Evolutionary conservation across 2,113 vertebrate genomes (phyloP).

Genomic region (Nyctibius bracteatus): DNA sequence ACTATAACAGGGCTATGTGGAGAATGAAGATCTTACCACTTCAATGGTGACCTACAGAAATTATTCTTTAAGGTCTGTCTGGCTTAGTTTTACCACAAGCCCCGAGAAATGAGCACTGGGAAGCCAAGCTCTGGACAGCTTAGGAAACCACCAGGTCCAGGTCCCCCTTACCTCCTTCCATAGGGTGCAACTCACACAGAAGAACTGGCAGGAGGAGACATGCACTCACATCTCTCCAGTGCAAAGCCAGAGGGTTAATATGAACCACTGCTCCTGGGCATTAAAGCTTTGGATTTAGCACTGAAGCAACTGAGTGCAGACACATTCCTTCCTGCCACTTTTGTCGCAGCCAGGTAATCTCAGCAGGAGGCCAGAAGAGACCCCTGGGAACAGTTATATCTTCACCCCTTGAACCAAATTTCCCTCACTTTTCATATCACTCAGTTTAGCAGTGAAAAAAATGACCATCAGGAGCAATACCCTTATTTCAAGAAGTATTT

Average conservation of each 20-base stretch:
- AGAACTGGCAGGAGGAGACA: neutral
- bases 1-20: neutral
- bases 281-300: neutral
- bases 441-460: neutral
- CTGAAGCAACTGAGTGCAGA: neutral
- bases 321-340: neutral
- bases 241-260: neutral
- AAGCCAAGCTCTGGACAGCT: neutral
- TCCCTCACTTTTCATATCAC: neutral
- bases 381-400: neutral
- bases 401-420: neutral
- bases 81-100: neutral
- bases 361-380: neutral
- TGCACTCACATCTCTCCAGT: neutral
- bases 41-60: neutral
- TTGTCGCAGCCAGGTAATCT: neutral
- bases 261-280: neutral
- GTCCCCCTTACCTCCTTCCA: neutral
- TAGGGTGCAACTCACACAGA: neutral
- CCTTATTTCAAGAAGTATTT: neutral
- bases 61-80: neutral
- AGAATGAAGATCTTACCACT: neutral
- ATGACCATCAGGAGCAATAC: neutral
- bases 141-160: neutral
- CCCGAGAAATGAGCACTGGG: neutral